Conservation (phyloP, 1,140 invertebrate species). For the Leptopilina clavipes region DNA sequence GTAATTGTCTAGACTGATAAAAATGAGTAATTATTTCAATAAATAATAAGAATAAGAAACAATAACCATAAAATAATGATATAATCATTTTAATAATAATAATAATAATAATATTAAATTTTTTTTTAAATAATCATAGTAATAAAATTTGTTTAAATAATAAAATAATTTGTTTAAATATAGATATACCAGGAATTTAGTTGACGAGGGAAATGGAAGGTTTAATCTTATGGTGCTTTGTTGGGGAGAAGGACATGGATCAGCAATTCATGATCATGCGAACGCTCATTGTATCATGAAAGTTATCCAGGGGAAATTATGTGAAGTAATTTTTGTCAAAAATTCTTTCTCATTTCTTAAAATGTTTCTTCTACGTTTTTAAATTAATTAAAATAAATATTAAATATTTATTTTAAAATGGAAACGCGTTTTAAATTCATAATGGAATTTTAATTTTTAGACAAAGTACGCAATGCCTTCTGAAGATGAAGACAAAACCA, state of each 20-base stretch:
- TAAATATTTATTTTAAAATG: too few relatives aligned
- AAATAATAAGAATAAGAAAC: not conserved
- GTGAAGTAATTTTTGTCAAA: constrained; percentile 75
- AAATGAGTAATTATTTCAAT: too few relatives aligned
- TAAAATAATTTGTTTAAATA: not conserved
- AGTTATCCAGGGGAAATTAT: constrained; percentile 82
- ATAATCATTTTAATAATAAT: not conserved
- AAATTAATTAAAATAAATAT: too few relatives aligned
- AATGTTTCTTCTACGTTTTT: too few relatives aligned
- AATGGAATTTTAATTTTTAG: constrained; percentile 69
- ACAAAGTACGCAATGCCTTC: constrained; percentile 85
- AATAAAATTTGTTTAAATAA: not conserved
- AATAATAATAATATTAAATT: too few relatives aligned
- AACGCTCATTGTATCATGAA: constrained; percentile 99
- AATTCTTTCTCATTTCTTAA: too few relatives aligned
- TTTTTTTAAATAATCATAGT: too few relatives aligned
- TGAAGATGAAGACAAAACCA: constrained; percentile 46
- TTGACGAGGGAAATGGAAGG: constrained; percentile 96
- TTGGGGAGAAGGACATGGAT: constrained; percentile 97
- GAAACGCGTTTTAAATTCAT: constrained; percentile 51
- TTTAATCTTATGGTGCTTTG: constrained; percentile 98
- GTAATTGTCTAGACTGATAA: not conserved
- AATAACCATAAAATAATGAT: not conserved
- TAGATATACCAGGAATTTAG: constrained; percentile 95
- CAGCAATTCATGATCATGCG: constrained; percentile 97